These are phyloP conservation scores for Neodiprion pinetum DNA, from an alignment of 1,140 invertebrate species.

Conservation along the genomic window DNA sequence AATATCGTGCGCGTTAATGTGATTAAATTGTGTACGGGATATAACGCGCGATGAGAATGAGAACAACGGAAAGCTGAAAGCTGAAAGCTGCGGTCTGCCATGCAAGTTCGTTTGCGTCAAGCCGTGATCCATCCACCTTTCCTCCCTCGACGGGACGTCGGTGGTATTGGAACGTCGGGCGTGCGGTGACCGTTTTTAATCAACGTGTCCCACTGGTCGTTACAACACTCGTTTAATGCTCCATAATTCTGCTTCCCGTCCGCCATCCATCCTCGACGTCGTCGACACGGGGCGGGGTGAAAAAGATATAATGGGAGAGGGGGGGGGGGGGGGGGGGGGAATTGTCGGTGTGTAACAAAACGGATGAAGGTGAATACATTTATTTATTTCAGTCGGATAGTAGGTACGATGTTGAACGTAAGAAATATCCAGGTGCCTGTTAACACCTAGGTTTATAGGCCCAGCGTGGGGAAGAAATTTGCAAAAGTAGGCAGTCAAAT, in stretches of 20 bases:
- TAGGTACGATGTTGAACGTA: too few species aligned
- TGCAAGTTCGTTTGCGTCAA: too few species aligned
- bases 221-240: slow-evolving; percentile 51
- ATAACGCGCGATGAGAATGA: slow-evolving; percentile 28
- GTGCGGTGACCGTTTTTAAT: slow-evolving; percentile 45
- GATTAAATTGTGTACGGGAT: slow-evolving; percentile 31
- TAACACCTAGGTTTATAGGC: too few species aligned
- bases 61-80: slow-evolving; percentile 18
- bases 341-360: slow-evolving; percentile 3
- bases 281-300: slow-evolving; percentile 17
- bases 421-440: too few species aligned
- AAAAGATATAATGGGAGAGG: slow-evolving; percentile 27
- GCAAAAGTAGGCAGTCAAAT: too few species aligned
- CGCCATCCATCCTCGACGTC: neutral
- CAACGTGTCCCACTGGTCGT: slow-evolving; percentile 47
- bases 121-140: slow-evolving; percentile 4
- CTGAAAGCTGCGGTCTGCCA: too few species aligned
- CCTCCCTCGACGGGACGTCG: neutral
- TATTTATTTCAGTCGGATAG: too few species aligned
- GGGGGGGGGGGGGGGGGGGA: neutral
- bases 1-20: too few species aligned
- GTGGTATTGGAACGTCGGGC: neutral
- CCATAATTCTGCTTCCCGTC: slow-evolving; percentile 39
- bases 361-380: neutral
- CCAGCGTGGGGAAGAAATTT: too few species aligned